phyloP scores from a whole-genome alignment of 2,113 vertebrate species.

The Malurus melanocephalus region DNA sequence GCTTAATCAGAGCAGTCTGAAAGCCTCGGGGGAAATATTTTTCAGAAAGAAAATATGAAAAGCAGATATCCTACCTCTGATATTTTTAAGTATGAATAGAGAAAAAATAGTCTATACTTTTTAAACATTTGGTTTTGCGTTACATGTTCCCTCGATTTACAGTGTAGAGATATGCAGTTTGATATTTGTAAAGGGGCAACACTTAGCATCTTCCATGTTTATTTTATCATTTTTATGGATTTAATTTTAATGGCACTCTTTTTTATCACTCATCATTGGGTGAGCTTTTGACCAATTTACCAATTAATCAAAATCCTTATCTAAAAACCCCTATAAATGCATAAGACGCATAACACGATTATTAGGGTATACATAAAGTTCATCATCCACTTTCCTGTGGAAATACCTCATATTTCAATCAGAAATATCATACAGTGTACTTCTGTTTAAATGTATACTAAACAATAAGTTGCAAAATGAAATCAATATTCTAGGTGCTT shows the following conservation, averaged over 20 bases:
- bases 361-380: background rate
- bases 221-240: background rate
- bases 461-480: background rate
- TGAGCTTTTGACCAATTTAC: background rate
- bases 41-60: background rate
- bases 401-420: background rate
- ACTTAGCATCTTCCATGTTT: background rate
- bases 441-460: background rate
- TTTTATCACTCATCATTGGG: background rate
- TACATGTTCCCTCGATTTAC: background rate
- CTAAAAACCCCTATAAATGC: background rate
- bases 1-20: background rate
- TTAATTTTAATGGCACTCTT: background rate
- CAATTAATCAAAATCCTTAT: background rate
- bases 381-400: background rate
- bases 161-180: background rate
- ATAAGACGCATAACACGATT: background rate
- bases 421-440: background rate
- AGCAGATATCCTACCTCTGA: background rate
- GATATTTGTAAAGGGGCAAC: background rate
- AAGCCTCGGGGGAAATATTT: background rate
- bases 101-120: background rate
- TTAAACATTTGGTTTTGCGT: background rate
- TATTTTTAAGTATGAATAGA: background rate
- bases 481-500: background rate